phyloP scores from a whole-genome alignment of 2,888 invertebrate species.

The Aproaerema taeniolella region DNA sequence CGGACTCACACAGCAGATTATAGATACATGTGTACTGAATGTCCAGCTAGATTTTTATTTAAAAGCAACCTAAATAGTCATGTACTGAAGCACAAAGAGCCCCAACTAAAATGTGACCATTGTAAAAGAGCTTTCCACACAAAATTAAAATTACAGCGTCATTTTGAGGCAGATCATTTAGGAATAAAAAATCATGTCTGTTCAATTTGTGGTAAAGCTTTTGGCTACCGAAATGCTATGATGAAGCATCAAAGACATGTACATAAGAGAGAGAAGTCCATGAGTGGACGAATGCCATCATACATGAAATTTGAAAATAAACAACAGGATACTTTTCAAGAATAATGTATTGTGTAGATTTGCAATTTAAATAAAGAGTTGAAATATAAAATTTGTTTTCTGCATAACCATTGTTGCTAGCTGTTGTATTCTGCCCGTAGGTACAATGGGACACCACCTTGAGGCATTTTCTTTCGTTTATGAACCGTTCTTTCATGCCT shows the following conservation, averaged over 20 bases:
- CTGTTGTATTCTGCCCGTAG: constrained; percentile 40
- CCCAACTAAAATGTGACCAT: constrained; percentile 38
- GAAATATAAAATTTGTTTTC: too few relatives aligned
- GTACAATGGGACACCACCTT: constrained; percentile 53
- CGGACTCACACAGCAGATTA: constrained; percentile 27
- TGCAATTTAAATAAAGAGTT: too few relatives aligned
- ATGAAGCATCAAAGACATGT: constrained; percentile 45
- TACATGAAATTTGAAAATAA: constrained; percentile 22
- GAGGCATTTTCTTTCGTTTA: constrained; percentile 49
- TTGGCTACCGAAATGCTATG: constrained; percentile 45
- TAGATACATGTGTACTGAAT: constrained; percentile 41
- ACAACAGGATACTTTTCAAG: not conserved
- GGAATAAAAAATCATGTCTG: constrained; percentile 45
- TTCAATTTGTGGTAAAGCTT: constrained; percentile 42
- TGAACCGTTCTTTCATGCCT: constrained; percentile 51
- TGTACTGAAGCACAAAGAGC: constrained; percentile 36
- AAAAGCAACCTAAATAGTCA: constrained; percentile 44
- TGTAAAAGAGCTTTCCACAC: constrained; percentile 42
- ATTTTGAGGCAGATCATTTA: constrained; percentile 42
- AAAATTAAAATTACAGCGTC: constrained; percentile 33
- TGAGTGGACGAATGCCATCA: constrained; percentile 28
- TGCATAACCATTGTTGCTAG: too few relatives aligned
- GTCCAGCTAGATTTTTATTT: constrained; percentile 38
- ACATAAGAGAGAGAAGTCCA: constrained; percentile 41
- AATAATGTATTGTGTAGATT: too few relatives aligned